Evolutionary conservation across 1,140 invertebrate species (phyloP), one percentile per base, ranked within the genome.

Genomic region (Pseudomyrmex concolor): DNA sequence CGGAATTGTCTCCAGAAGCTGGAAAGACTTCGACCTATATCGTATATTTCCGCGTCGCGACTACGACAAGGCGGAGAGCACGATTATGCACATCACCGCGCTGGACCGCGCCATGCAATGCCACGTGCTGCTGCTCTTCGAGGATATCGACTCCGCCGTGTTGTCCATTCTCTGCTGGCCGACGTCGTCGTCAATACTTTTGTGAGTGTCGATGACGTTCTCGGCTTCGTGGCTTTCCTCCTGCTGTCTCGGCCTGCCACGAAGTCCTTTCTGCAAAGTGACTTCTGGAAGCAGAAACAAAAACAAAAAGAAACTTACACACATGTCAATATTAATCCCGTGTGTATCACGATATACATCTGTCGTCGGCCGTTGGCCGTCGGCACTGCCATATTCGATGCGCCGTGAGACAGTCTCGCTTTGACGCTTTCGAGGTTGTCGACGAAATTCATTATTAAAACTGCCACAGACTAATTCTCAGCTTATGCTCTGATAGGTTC

Each of bases 141-240:
- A 93, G 12, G 93, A 94, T 90, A 94, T 93, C 68, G 93, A 94
- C 72, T 93, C 93, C 10, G 93, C 90, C 34, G 93, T 93, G 81
- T 94, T 94, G 74, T 94, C 93, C 60, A 90, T 90, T 85, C 89
- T 89, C 22, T 70, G 86, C 57, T 80, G 77, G n/a, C 83, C 76
- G 5, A 86, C 68, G 10, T 92, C 89, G n/a, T 68, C 50, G 34
- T 86, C 84, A 25, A 84, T 60, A 57, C 66, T 78, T 60, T 89
- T 86, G 4, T 74, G 83, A 9, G 66, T 78, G 57, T 76, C 59
- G 9, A 83, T 72, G 50, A 48, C 55, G 48, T 89, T 91, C 59
- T 88, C 86, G 19, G 66, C 87, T 10, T 86, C 81, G 67, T 77
- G 76, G 34, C 80, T 82, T 1, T 51, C 13, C 34, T 73, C 77